Percentiles rank a stretch among this genome's conserved stretches.
Conservation (phyloP, 2,888 invertebrate species). For the Zhengitettix transpicula region DNA sequence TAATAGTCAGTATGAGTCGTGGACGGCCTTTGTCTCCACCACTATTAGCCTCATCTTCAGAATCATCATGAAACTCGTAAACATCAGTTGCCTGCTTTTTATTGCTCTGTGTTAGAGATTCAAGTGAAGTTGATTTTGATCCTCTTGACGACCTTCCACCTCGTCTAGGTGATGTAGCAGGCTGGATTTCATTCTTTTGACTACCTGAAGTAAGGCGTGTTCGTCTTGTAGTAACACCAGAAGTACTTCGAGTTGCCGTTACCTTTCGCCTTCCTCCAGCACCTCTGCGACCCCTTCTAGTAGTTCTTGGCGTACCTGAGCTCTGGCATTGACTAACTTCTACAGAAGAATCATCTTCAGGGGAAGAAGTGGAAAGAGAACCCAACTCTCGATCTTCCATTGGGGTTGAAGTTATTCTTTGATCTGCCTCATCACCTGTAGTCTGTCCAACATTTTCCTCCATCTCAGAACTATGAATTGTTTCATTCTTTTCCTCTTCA, state of each 20-base stretch:
- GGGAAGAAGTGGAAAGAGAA: conserved; percentile 13
- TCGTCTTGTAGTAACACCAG: conserved; percentile 5
- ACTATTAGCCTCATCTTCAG: conserved; percentile 51
- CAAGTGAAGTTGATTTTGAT: neutral
- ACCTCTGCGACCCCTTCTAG: conserved; percentile 8
- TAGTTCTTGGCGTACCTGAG: neutral
- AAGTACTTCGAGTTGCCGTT: neutral
- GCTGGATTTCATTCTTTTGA: neutral
- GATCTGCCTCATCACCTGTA: neutral
- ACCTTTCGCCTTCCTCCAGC: conserved; percentile 4
- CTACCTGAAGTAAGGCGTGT: neutral
- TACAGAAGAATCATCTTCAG: neutral
- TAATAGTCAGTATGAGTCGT: conserved; percentile 64
- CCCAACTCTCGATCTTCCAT: neutral
- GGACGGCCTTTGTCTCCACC: conserved; percentile 43
- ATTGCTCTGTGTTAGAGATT: conserved; percentile 18
- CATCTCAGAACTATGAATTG: neutral
- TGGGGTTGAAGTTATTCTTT: neutral
- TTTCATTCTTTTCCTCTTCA: neutral
- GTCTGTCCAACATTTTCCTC: neutral
- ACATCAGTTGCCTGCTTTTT: conserved; percentile 55
- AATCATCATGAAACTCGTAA: conserved; percentile 83
- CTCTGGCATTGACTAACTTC: neutral
- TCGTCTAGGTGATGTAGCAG: conserved; percentile 4
- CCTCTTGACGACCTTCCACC: conserved; percentile 5